Evolutionary conservation across 1,140 invertebrate species (phyloP).

Genomic region (Drosophila sp.): DNA sequence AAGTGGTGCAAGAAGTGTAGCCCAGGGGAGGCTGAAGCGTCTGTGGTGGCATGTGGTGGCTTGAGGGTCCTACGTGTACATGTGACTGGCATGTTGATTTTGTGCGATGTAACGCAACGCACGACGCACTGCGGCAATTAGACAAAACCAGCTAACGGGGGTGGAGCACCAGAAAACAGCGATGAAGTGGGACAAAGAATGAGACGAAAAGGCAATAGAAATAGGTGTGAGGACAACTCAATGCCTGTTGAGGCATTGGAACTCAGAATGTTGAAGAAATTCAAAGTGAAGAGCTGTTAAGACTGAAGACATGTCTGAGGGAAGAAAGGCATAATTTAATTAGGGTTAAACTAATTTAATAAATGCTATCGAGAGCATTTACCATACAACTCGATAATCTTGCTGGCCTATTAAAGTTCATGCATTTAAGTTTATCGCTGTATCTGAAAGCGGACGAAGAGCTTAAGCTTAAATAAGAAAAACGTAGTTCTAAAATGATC

Average conservation of each 20-base stretch:
- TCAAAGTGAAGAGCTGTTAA: not conserved
- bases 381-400: not conserved
- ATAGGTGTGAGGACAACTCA: constrained; percentile 7
- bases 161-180: not conserved
- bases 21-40: not conserved
- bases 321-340: not conserved
- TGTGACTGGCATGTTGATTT: constrained; percentile 66
- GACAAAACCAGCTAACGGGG: constrained; percentile 36
- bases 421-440: too few relatives aligned
- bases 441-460: too few relatives aligned
- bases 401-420: too few relatives aligned
- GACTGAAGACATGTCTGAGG: not conserved
- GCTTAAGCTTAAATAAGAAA: too few relatives aligned
- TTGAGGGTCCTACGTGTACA: constrained; percentile 27
- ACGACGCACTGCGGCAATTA: constrained; percentile 63
- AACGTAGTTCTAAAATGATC: too few relatives aligned
- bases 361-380: not conserved
- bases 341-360: not conserved
- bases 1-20: not conserved
- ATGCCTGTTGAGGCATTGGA: constrained; percentile 14
- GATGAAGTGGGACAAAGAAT: not conserved
- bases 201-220: not conserved
- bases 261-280: not conserved
- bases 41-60: too few relatives aligned
- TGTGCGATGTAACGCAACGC: constrained; percentile 41